Conservation (phyloP, 2,888 invertebrate species). For the Microplitis deprimator region DNA sequence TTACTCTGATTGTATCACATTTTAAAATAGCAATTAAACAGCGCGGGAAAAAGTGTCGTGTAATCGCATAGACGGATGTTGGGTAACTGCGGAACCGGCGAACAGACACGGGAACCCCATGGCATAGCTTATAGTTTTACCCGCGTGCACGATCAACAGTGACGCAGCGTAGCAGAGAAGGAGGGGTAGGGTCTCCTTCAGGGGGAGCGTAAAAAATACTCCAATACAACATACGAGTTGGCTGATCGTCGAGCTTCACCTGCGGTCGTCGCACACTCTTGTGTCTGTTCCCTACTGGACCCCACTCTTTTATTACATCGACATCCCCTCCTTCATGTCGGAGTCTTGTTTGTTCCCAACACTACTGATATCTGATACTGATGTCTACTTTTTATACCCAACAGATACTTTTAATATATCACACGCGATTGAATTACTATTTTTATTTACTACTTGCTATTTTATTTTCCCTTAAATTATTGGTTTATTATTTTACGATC, state of each 20-base stretch:
- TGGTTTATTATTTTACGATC: no score
- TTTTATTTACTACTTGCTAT: no score
- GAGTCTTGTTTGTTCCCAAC: no score
- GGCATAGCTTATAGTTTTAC: slow-evolving; percentile 18
- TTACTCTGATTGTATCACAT: no score
- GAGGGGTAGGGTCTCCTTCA: slow-evolving; percentile 7
- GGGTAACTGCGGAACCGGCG: slow-evolving; percentile 29
- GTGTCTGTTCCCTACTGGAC: no score
- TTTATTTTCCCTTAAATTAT: no score
- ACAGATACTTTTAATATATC: no score
- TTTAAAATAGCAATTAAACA: neutral
- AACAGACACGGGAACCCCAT: slow-evolving; percentile 30
- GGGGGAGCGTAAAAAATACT: neutral
- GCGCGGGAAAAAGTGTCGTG: neutral
- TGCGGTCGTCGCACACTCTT: neutral
- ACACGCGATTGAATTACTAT: no score
- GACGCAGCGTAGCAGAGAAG: slow-evolving; percentile 23
- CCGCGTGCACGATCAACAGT: slow-evolving; percentile 20
- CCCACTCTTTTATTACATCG: no score
- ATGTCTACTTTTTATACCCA: no score
- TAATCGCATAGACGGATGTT: slow-evolving; percentile 32
- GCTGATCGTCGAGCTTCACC: neutral
- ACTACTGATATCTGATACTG: no score
- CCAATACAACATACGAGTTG: neutral
- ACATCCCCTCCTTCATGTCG: neutral